Percentiles rank a stretch among this genome's conserved stretches.
These are phyloP conservation scores for Nanger granti DNA, from an alignment of 2,113 vertebrate genomes.

Conservation along the genomic window DNA sequence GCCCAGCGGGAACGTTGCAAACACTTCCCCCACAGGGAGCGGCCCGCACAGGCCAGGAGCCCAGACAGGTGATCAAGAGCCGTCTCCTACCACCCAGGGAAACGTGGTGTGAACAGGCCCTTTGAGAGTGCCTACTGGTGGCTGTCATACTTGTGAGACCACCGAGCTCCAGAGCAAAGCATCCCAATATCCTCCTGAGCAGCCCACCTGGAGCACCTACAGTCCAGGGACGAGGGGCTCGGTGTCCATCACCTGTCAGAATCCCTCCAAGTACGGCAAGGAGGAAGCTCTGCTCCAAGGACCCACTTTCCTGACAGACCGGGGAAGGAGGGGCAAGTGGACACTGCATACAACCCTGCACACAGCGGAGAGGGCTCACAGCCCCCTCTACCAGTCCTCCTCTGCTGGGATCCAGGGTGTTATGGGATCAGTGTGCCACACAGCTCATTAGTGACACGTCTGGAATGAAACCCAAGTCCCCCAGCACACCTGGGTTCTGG, in stretches of 20 bases:
- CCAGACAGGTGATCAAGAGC: neutral
- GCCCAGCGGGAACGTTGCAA: rapidly evolving
- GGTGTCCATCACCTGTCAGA: neutral
- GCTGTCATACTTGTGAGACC: neutral
- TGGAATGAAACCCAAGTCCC: neutral
- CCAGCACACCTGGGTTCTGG: neutral
- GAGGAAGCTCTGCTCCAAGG: neutral
- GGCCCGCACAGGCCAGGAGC: neutral
- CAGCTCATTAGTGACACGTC: neutral
- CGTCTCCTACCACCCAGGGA: neutral
- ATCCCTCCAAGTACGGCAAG: neutral
- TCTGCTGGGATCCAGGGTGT: neutral
- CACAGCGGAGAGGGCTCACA: neutral
- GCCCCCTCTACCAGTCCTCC: neutral
- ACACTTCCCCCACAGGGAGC: neutral
- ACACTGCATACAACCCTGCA: neutral
- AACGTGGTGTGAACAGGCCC: neutral
- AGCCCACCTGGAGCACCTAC: neutral
- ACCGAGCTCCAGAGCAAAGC: neutral
- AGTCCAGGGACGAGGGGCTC: neutral
- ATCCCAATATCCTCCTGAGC: neutral
- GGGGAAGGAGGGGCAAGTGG: too few relatives aligned
- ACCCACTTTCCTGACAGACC: neutral
- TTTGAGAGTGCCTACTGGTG: neutral
- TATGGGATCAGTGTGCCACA: neutral